A percentile compares a stretch with the other conserved stretches of the same genome.
Evolutionary conservation across 2,888 invertebrate species (phyloP).

Genomic region (Sisyra terminalis): DNA sequence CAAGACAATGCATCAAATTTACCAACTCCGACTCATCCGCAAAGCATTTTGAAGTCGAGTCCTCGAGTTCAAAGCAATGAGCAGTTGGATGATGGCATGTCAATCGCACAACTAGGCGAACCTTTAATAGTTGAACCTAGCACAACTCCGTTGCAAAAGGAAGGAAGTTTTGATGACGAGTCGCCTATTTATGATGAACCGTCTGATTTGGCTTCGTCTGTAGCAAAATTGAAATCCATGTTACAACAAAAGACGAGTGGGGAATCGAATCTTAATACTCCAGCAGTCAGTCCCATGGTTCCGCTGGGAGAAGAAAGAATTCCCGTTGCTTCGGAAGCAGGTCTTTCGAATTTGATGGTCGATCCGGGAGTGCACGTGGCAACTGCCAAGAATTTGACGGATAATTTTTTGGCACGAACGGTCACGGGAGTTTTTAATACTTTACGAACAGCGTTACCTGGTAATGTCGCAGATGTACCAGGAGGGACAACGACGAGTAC

Average conservation of each 20-base stretch:
- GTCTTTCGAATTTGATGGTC: no score
- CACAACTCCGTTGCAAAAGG: no score
- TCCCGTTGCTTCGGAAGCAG: no score
- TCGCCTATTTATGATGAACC: conserved; percentile 57
- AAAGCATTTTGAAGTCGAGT: no score
- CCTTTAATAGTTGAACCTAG: no score
- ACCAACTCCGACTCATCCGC: no score
- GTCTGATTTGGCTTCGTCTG: conserved; percentile 53
- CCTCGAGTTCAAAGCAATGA: no score
- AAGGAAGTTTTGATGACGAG: conserved; percentile 20
- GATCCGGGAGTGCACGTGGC: conserved; percentile 15
- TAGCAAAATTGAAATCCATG: conserved; percentile 47
- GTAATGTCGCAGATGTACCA: conserved; percentile 28
- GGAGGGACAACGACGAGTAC: conserved; percentile 6
- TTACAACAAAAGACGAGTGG: conserved; percentile 37
- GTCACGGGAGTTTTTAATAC: conserved; percentile 68
- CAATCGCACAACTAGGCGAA: no score
- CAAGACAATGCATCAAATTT: conserved; percentile 21
- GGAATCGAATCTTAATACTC: conserved; percentile 20
- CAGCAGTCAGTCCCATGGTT: conserved; percentile 25
- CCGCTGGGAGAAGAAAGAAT: no score
- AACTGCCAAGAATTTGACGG: conserved; percentile 24
- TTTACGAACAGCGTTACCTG: conserved; percentile 50
- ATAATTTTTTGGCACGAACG: conserved; percentile 54
- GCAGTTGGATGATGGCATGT: no score